Evolutionary conservation across 2,797 vertebrate genomes (phyloP).

Genomic region (Cheirogaleus major): DNA sequence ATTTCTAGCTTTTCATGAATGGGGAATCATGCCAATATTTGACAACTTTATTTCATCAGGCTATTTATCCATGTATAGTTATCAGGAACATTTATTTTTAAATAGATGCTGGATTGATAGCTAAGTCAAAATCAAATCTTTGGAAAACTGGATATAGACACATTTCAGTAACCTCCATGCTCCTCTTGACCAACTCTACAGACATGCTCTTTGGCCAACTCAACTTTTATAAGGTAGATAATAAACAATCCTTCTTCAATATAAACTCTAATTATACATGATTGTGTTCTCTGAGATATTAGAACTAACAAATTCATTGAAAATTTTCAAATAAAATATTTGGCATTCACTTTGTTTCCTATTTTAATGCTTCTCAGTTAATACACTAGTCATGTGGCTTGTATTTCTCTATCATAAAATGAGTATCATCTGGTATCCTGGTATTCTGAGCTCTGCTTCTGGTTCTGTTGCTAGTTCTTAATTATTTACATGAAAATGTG

Average conservation of each 20-base stretch:
- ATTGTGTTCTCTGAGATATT: neutral
- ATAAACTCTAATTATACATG: neutral
- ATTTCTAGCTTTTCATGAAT: conserved; percentile 35
- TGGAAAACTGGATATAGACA: neutral
- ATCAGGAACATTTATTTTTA: conserved; percentile 52
- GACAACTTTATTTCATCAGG: conserved; percentile 52
- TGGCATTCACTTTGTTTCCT: neutral
- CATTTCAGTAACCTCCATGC: neutral
- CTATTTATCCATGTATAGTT: conserved; percentile 29
- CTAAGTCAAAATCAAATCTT: conserved; percentile 35
- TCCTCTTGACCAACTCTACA: neutral
- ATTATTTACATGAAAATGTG: neutral
- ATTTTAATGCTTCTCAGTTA: neutral
- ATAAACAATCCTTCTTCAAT: neutral
- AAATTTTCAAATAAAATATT: neutral
- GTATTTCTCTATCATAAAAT: neutral
- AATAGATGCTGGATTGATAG: conserved; percentile 8
- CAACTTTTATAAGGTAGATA: neutral
- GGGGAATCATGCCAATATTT: conserved; percentile 31
- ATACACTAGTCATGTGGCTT: neutral
- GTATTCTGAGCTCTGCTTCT: neutral
- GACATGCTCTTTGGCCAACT: neutral
- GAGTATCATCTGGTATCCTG: fast-evolving
- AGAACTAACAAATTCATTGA: neutral
- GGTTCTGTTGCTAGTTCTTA: neutral